phyloP scores from a whole-genome alignment of 2,888 invertebrate genomes.

The Synanthedon myopaeformis region DNA sequence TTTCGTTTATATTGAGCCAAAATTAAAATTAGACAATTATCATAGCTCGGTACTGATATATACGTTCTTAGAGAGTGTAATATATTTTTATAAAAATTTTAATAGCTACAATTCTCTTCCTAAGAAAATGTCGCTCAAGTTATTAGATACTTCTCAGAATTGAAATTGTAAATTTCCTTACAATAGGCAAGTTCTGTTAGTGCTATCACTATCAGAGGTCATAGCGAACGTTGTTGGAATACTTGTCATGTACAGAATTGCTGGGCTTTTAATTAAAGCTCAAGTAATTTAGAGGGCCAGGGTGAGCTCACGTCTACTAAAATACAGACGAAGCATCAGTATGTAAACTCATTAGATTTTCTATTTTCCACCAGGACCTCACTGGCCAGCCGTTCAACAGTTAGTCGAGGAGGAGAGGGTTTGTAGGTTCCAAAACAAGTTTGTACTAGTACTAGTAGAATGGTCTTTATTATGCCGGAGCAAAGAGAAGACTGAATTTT shows the following conservation, averaged over 20 bases:
- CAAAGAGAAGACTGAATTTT: too few relatives aligned
- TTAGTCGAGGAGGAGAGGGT: too few relatives aligned
- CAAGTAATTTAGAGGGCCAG: slow-evolving; percentile 62
- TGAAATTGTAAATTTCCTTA: background rate
- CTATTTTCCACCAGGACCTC: too few relatives aligned
- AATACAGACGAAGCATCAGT: background rate
- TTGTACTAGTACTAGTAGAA: too few relatives aligned
- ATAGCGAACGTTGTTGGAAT: slow-evolving; percentile 44
- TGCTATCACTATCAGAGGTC: slow-evolving; percentile 40
- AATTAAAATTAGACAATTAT: too few relatives aligned
- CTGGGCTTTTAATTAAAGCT: slow-evolving; percentile 67
- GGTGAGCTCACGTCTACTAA: slow-evolving; percentile 16
- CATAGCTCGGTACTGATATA: too few relatives aligned
- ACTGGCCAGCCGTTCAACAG: too few relatives aligned
- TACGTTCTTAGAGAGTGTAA: too few relatives aligned
- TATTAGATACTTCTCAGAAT: background rate
- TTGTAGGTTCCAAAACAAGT: too few relatives aligned
- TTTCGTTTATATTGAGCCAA: too few relatives aligned
- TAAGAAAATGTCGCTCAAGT: background rate
- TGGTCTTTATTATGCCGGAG: too few relatives aligned
- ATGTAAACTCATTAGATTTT: background rate
- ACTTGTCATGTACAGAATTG: slow-evolving; percentile 67
- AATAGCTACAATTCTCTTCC: background rate
- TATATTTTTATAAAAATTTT: background rate
- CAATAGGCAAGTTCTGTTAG: slow-evolving; percentile 24